Conservation (phyloP, 2,113 vertebrate genomes). For the Macaca mulatta region DNA sequence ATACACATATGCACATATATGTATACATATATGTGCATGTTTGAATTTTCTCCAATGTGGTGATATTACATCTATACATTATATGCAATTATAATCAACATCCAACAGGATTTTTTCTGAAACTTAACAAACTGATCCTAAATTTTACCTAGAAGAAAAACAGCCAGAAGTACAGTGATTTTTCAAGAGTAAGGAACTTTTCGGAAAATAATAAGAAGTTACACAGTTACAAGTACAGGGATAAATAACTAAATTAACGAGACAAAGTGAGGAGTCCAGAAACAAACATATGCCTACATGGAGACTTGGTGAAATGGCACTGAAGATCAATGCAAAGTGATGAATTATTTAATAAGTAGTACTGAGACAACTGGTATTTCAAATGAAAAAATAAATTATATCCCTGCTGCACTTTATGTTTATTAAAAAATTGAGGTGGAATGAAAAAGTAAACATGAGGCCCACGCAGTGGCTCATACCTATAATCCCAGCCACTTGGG, state of each 20-base stretch:
- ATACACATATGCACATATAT: not conserved
- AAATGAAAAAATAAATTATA: not conserved
- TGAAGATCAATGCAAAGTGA: not conserved
- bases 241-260: not conserved
- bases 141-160: conserved; percentile 19
- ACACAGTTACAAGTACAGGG: not conserved
- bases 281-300: not conserved
- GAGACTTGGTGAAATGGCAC: not conserved
- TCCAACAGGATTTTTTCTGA: not conserved
- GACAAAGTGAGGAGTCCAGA: not conserved
- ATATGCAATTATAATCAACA: not conserved
- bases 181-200: not conserved
- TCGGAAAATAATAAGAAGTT: not conserved
- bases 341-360: not conserved
- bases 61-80: not conserved
- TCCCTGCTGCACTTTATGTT: not conserved
- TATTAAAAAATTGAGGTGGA: not conserved
- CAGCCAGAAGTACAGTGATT: not conserved
- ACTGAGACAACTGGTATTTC: not conserved
- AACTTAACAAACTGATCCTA: not conserved
- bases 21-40: not conserved
- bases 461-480: no score
- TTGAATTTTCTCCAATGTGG: not conserved
- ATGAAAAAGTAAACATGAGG: not conserved
- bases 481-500: no score